phyloP scores from a whole-genome alignment of 2,113 vertebrate species.

The Vulpes vulpes region DNA sequence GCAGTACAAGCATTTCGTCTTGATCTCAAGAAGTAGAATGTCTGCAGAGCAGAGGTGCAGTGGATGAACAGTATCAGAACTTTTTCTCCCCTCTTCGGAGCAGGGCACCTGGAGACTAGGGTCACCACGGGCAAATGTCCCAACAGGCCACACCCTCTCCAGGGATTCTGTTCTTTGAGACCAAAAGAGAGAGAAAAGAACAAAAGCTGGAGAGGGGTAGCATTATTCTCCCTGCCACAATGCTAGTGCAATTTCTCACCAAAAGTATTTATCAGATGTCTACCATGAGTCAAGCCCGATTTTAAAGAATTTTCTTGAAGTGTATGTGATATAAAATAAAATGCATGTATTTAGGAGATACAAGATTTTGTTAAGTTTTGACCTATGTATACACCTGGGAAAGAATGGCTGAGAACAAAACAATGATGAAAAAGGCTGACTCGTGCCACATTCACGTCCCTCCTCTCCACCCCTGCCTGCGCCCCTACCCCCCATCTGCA shows the following conservation, averaged over 20 bases:
- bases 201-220: background rate
- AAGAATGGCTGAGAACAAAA: background rate
- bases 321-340: background rate
- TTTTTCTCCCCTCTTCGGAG: too few species aligned
- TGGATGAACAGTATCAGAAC: background rate
- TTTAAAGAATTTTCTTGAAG: background rate
- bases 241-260: too few species aligned
- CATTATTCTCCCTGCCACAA: background rate
- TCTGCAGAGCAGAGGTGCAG: background rate
- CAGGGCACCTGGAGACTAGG: accelerated
- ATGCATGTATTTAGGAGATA: background rate
- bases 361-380: background rate
- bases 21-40: background rate
- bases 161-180: background rate
- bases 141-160: accelerated
- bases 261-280: background rate
- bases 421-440: background rate
- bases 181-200: background rate
- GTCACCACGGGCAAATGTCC: background rate
- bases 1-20: background rate
- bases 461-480: background rate
- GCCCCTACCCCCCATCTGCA: accelerated
- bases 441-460: background rate
- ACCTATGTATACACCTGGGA: background rate
- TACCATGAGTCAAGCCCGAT: background rate